Base-by-base conservation (phyloP, 2,797 vertebrate species). In the Basileuterus tristriatus region DNA sequence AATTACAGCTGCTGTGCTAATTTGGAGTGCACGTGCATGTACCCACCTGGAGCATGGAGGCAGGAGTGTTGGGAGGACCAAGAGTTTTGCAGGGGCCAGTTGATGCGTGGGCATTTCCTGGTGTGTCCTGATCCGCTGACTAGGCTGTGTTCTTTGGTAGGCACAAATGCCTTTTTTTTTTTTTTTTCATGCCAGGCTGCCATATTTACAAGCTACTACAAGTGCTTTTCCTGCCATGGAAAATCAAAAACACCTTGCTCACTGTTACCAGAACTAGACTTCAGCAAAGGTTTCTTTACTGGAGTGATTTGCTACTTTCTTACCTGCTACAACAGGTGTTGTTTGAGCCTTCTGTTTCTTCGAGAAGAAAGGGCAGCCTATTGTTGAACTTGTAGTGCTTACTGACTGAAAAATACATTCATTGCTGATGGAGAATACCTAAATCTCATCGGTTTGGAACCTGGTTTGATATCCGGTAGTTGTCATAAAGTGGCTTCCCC, bases 11-110 rank as follows among this genome's bases (percentile, higher is more conserved):
- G 0, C n/a, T 9, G 22, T 4, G 27, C 41, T 43, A 30, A 43
- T 49, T 70, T 0, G 0, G 49, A 30, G 53, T 2, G 24, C 37
- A 27, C 0, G 3, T 89, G 82, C 1, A 0, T 0, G 0, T 39
- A 39, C 46, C 49, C 64, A 0, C 44, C 43, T 30, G 46, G 19
- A 34, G 43, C 26, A 9, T 11, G 68, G 65, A 78, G 68, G 34
- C 53, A 21, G n/a, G 22, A 23, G 9, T 9, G 19, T 47, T 88
- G 50, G 62, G 32, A 81, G 32, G 44, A n/a, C 56, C 23, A 3
- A 32, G 65, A 82, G 26, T 75, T 68, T 70, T 16, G 8, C 32
- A n/a, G 68, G 44, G 47, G 22, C 26, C 52, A 17, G 2, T 4
- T 67, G 64, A n/a, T 87, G 15, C 13, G 53, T 70, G 9, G 32